Evolutionary conservation across 2,888 invertebrate genomes (phyloP), one percentile per base, ranked within the genome.

Genomic region (Julus scanicus): DNA sequence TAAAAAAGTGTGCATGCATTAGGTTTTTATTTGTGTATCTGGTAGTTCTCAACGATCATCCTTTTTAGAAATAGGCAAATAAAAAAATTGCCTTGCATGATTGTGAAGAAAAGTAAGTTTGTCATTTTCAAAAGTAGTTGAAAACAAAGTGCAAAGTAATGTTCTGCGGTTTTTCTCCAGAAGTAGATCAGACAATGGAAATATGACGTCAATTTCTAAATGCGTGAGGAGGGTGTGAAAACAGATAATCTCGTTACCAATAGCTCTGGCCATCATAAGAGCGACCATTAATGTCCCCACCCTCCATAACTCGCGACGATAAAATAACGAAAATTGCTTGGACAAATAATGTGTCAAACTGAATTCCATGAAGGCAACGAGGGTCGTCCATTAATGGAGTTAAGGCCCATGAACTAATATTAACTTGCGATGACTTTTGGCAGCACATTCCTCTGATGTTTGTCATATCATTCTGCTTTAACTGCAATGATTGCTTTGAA

Each of bases 311-410:
- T 17, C 3, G 53, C n/a, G 53, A 53, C 63, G 63, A 63, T 63
- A 63, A 63, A 63, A 63, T 63, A 20, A n/a, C n/a, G 63, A 63
- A 63, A 63, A 63, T 63, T 63, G 63, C 63, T 17, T n/a, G 63
- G 63, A 63, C 17, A 53, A 5, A 63, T 63, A 63, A 5, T n/a
- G n/a, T n/a, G n/a, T 20, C 63, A 15, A n/a, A 63, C 17, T 17
- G 20, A n/a, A 53, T 13, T 53, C 53, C 2, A 8, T 13, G 3
- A 53, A 53, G 44, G 1, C 5, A 44, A 2, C 44, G 44, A 44
- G 44, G 44, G 44, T 44, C 44, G 44, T 44, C 44, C 44, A 44
- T 44, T 44, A 44, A 44, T 8, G 44, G 44, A 44, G 44, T 44
- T 15, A 53, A 44, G 44, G 44, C 6, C 44, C 44, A 44, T 49